Conservation (phyloP, 2,113 vertebrate genomes). For the Pedetes capensis region DNA sequence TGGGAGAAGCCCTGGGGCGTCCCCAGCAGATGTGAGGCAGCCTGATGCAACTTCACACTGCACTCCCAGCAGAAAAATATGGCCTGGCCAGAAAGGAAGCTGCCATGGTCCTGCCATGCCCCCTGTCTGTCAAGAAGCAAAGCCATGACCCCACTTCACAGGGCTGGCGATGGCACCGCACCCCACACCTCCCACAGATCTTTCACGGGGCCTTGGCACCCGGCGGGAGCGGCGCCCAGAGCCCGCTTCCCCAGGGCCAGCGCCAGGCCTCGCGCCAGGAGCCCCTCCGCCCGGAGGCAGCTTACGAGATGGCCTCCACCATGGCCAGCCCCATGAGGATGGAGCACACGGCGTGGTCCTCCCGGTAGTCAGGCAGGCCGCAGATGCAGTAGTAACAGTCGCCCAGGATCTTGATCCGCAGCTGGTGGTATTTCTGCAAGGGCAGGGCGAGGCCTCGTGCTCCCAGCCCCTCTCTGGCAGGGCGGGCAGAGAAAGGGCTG, state of each 20-base stretch:
- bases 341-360: constrained; percentile 94
- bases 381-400: constrained; percentile 99
- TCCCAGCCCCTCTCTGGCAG: background rate
- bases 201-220: too few species aligned
- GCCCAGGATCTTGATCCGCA: constrained; percentile 96
- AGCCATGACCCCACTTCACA: rapidly evolving
- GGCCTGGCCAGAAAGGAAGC: rapidly evolving
- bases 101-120: too few species aligned
- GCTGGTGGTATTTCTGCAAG: constrained; percentile 91
- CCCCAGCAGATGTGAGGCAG: background rate
- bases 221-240: too few species aligned
- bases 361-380: constrained; percentile 93
- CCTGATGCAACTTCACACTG: rapidly evolving
- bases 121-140: too few species aligned
- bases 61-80: background rate
- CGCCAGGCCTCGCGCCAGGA: rapidly evolving
- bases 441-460: background rate
- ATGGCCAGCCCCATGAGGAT: constrained; percentile 96
- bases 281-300: background rate
- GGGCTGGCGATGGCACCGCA: background rate
- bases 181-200: too few species aligned
- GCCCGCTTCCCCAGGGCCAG: background rate
- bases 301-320: constrained; percentile 97
- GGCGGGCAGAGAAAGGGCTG: background rate
- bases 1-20: rapidly evolving